phyloP scores from a whole-genome alignment of 2,113 vertebrate species.

The Numida meleagris region DNA sequence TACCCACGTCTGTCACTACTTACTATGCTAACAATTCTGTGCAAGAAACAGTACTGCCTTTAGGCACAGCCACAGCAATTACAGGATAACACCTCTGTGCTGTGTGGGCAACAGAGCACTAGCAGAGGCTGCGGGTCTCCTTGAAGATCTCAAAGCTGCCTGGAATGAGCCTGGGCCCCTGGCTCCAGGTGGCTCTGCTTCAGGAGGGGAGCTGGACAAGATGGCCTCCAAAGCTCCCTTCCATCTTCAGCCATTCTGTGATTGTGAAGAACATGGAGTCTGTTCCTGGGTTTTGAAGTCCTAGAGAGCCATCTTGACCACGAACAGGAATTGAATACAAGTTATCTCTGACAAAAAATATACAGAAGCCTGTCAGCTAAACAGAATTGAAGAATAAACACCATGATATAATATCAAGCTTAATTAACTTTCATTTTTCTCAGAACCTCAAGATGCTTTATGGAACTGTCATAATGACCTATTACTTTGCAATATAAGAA shows the following conservation, averaged over 20 bases:
- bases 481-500: not conserved
- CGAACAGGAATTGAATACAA: not conserved
- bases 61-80: not conserved
- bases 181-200: not conserved
- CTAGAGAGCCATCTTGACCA: not conserved
- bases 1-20: too few relatives aligned
- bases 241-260: not conserved
- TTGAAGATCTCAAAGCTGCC: not conserved
- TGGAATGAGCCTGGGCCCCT: not conserved
- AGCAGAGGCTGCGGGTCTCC: not conserved
- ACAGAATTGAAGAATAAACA: not conserved
- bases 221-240: not conserved
- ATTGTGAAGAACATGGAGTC: not conserved
- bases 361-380: not conserved
- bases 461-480: not conserved
- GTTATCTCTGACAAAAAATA: not conserved
- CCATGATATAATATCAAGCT: not conserved
- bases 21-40: not conserved
- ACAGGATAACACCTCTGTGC: not conserved
- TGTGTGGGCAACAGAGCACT: not conserved
- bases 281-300: not conserved
- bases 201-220: not conserved
- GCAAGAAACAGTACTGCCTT: not conserved
- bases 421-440: constrained; percentile 1
- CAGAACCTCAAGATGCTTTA: not conserved